phyloP scores from a whole-genome alignment of 2,797 vertebrate species.

The Eulemur coronatus region DNA sequence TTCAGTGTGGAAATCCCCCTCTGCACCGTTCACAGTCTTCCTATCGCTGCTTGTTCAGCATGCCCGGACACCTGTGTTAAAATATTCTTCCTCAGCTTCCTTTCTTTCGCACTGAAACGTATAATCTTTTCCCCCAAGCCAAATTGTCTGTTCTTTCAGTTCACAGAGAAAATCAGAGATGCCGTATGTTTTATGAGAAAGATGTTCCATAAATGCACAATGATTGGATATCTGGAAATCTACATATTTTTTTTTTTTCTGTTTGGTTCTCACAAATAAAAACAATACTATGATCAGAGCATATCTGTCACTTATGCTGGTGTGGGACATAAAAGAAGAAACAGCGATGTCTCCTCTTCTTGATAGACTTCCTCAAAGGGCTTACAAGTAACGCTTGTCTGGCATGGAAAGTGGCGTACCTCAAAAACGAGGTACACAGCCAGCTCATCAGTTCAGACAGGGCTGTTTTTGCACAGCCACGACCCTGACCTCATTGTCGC shows the following conservation, averaged over 20 bases:
- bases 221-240: not conserved
- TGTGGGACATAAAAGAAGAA: not conserved
- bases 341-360: not conserved
- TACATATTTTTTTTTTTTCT: not conserved
- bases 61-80: not conserved
- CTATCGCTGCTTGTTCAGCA: not conserved
- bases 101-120: not conserved
- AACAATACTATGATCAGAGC: not conserved
- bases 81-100: not conserved
- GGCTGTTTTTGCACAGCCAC: not conserved
- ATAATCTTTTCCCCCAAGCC: not conserved
- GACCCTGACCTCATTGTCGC: not conserved
- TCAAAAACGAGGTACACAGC: not conserved
- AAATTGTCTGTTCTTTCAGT: not conserved
- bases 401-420: not conserved
- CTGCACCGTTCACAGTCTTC: not conserved
- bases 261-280: not conserved
- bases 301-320: not conserved
- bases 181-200: not conserved
- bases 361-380: not conserved
- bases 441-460: not conserved
- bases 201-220: not conserved
- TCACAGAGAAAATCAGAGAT: not conserved
- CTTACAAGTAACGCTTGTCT: not conserved
- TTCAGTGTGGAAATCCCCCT: not conserved